Base-by-base conservation (phyloP, 2,888 invertebrate species). In the Euzetes globulus region DNA sequence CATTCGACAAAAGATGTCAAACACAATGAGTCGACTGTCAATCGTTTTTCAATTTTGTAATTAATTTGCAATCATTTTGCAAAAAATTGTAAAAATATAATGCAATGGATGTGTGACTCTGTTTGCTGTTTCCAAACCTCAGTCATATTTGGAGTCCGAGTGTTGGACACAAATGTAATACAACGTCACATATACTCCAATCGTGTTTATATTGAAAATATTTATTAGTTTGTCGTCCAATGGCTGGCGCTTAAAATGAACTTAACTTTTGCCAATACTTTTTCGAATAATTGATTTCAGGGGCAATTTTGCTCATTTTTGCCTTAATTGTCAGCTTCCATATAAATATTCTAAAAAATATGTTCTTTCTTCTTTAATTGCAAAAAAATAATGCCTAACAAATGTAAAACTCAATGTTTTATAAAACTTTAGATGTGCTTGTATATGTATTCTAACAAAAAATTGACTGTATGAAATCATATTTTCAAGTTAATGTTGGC, bases 21-120 rank as follows among this genome's bases (percentile, higher is more conserved):
- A 5, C 22, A 25, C 55, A 22, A 19, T 55, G 7, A 55, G 7
- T 13, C 13, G 25, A 55, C 5, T 9, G 27, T 29, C 17, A 29
- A 60, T 60, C 22, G 60, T 60, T 65, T 65, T 6, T 19, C 19
- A 37, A 37, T 65, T 58, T 58, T 65, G 37, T 19, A 33, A 65
- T 65, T 65, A 65, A 65, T 65, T 65, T 65, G 63, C 37, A 65
- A 65, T 60, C 60, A 60, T 29, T 52, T 60, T 60, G 60, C 22
- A 22, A 55, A 60, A 60, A 58, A 58, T 58, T 33, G 22, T 29
- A 33, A 22, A 60, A 60, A 60, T 60, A 60, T 27, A 60, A 29
- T 17, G 9, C 33, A 9, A 65, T 11, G 17, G 19, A 37, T 19
- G 19, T 37, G 33, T 65, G 11, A 13, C 27, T 58, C 29, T 58